A percentile compares a stretch with the other conserved stretches of the same genome.
These are phyloP conservation scores for Trichosurus vulpecula DNA, from an alignment of 2,797 vertebrate genomes.

Conservation along the genomic window DNA sequence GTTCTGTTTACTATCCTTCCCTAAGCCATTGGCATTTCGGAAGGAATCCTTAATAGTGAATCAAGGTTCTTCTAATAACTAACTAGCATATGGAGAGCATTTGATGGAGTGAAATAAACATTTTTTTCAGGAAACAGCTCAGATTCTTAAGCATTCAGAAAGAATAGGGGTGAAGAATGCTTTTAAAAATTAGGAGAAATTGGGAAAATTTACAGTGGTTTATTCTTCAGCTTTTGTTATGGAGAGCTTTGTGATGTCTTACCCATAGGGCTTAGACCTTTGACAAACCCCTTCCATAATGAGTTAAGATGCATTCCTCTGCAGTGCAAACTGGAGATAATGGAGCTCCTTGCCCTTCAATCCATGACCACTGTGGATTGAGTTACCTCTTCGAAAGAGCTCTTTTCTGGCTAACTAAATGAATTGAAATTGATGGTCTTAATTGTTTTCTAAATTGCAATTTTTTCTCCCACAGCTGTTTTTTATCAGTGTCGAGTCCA, in stretches of 20 bases:
- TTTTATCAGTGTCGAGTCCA: constrained; percentile 84
- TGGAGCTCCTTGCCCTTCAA: constrained; percentile 78
- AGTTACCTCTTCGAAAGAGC: constrained; percentile 83
- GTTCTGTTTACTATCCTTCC: background rate
- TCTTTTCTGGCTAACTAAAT: constrained; percentile 83
- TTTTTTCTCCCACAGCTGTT: constrained; percentile 86
- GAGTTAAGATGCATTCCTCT: constrained; percentile 76
- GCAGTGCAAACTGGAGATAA: constrained; percentile 79
- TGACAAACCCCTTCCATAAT: constrained; percentile 72
- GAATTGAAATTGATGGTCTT: constrained; percentile 88
- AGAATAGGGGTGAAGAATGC: constrained; percentile 34
- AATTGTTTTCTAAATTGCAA: constrained; percentile 88
- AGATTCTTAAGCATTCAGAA: constrained; percentile 51
- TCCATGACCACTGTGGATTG: constrained; percentile 77
- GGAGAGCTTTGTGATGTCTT: constrained; percentile 23
- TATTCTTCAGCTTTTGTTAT: constrained; percentile 32
- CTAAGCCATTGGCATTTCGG: background rate
- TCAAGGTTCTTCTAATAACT: constrained; percentile 23
- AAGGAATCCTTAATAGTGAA: constrained; percentile 34
- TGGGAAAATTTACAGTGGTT: constrained; percentile 29
- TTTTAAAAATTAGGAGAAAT: constrained; percentile 55
- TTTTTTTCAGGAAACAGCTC: constrained; percentile 43
- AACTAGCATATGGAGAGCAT: constrained; percentile 61
- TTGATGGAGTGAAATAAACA: constrained; percentile 54
- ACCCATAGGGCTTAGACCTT: background rate